Evolutionary conservation across 2,113 vertebrate genomes (phyloP).

Genomic region (Rhadina sibilatrix): DNA sequence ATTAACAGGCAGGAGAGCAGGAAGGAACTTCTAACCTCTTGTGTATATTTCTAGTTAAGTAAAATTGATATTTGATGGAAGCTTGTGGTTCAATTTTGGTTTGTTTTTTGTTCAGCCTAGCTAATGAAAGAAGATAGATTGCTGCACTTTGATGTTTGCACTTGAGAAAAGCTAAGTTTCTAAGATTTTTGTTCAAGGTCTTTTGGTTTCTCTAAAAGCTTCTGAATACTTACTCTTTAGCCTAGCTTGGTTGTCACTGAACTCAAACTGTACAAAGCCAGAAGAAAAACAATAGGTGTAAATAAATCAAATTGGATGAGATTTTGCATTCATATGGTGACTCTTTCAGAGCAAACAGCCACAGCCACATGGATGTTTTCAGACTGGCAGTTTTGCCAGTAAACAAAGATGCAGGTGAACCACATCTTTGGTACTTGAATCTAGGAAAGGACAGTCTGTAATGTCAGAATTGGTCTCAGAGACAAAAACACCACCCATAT

Average conservation of each 20-base stretch:
- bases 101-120: not conserved
- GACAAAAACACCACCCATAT: not conserved
- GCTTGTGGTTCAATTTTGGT: not conserved
- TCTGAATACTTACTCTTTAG: not conserved
- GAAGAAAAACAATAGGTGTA: not conserved
- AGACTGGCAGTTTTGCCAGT: not conserved
- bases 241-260: not conserved
- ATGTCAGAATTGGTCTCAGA: not conserved
- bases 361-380: not conserved
- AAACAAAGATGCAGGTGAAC: not conserved
- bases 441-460: not conserved
- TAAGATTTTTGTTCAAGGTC: not conserved
- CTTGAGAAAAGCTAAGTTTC: not conserved
- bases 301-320: conserved; percentile 1
- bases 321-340: not conserved
- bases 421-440: not conserved
- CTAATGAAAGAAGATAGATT: not conserved
- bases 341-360: not conserved
- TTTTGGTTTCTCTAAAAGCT: not conserved
- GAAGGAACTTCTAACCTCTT: not conserved
- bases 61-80: not conserved
- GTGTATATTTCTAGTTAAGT: not conserved
- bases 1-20: not conserved
- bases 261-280: not conserved
- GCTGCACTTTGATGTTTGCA: not conserved